Percentiles rank a stretch among this genome's conserved stretches.
Evolutionary conservation across 2,888 invertebrate species (phyloP).

Genomic region (Ypsolopha sequella): DNA sequence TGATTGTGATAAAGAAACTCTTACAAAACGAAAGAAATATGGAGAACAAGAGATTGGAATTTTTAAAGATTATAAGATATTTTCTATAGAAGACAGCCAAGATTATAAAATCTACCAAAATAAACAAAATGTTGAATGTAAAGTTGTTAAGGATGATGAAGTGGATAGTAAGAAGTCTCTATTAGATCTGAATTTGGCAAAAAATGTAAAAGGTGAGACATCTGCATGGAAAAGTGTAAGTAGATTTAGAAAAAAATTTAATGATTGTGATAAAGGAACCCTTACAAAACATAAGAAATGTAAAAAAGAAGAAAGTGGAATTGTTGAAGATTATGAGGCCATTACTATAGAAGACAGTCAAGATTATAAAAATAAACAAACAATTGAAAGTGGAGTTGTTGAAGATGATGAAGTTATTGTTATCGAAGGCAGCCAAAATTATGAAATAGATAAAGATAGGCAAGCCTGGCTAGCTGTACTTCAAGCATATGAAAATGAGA

Average conservation of each 20-base stretch:
- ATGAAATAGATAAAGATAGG: slow-evolving; percentile 41
- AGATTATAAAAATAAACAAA: slow-evolving; percentile 8
- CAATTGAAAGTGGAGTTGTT: slow-evolving; percentile 43
- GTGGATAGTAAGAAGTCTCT: too few relatives aligned
- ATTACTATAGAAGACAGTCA: too few relatives aligned
- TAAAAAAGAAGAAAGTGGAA: slow-evolving; percentile 41
- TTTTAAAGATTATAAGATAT: slow-evolving; percentile 4
- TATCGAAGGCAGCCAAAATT: slow-evolving; percentile 37
- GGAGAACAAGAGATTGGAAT: slow-evolving; percentile 43
- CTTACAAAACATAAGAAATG: background rate
- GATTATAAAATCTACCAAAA: too few relatives aligned
- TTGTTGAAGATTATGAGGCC: slow-evolving; percentile 10
- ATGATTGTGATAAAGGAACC: slow-evolving; percentile 4
- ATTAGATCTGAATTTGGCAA: too few relatives aligned
- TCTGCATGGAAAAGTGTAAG: slow-evolving; percentile 9
- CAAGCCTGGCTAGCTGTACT: slow-evolving; percentile 39
- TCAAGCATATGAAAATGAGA: slow-evolving; percentile 26
- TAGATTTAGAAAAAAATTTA: slow-evolving; percentile 9
- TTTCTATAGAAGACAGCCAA: too few relatives aligned
- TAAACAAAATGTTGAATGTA: slow-evolving; percentile 36
- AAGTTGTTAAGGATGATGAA: slow-evolving; percentile 39
- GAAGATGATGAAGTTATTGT: slow-evolving; percentile 36
- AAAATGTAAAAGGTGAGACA: too few relatives aligned
- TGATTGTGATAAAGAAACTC: slow-evolving; percentile 4
- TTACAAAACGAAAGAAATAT: slow-evolving; percentile 1